Percentiles rank a stretch among this genome's conserved stretches.
These are phyloP conservation scores for Aphelinus certus DNA, from an alignment of 1,140 invertebrate genomes.

Conservation along the genomic window DNA sequence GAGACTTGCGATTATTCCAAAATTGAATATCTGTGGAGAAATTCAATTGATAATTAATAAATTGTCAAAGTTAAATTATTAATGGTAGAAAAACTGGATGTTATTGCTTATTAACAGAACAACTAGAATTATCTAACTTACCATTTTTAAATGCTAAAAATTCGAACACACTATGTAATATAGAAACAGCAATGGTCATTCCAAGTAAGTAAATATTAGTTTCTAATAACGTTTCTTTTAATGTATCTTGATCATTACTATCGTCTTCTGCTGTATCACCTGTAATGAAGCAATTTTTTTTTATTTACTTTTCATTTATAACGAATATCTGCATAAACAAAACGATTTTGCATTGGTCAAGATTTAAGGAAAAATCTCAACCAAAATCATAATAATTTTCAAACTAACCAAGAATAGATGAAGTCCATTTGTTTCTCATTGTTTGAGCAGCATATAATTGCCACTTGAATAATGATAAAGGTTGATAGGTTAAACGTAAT, in stretches of 20 bases:
- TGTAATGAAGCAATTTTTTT: constrained; percentile 36
- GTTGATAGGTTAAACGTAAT: constrained; percentile 88
- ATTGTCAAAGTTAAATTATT: not conserved
- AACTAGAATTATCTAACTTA: constrained; percentile 54
- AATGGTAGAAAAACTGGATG: not conserved
- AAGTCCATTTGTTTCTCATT: constrained; percentile 83
- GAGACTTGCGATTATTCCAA: constrained; percentile 96
- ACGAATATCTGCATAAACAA: not conserved
- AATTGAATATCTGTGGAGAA: constrained; percentile 92
- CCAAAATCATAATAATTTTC: not conserved
- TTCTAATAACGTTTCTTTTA: constrained; percentile 96
- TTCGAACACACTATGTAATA: constrained; percentile 98
- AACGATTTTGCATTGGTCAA: not conserved
- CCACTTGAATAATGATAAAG: constrained; percentile 96
- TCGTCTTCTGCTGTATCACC: constrained; percentile 72
- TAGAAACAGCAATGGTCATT: constrained; percentile 91
- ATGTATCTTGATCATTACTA: constrained; percentile 94
- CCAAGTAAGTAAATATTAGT: constrained; percentile 96
- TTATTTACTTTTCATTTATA: constrained; percentile 1
- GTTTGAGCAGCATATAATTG: constrained; percentile 96
- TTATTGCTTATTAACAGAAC: not conserved
- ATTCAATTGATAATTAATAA: constrained; percentile 32
- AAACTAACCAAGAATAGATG: constrained; percentile 57
- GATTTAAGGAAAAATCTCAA: not conserved
- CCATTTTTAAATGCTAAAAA: constrained; percentile 99